Conservation (phyloP, 2,797 vertebrate species). For the Danio aesculapii region DNA sequence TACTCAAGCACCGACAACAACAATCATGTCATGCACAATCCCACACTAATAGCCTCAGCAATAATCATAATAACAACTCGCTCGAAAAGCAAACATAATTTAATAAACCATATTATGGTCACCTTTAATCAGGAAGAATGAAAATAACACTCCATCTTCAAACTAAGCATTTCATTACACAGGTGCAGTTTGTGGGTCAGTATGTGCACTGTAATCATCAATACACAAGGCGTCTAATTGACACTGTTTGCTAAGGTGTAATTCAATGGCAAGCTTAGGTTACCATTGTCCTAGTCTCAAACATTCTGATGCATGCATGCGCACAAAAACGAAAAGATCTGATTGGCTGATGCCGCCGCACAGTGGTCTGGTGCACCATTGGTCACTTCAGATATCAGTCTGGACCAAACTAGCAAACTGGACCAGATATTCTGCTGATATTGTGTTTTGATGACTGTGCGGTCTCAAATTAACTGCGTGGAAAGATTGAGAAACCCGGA, state of each 20-base stretch:
- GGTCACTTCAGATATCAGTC: not conserved
- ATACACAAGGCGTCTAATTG: not conserved
- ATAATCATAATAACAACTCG: not conserved
- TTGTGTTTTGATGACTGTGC: not conserved
- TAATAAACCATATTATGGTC: not conserved
- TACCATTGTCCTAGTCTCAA: not conserved
- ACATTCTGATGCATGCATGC: not conserved
- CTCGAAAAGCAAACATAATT: not conserved
- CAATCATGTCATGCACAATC: not conserved
- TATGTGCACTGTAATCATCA: not conserved
- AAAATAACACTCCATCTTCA: not conserved
- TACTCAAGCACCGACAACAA: not conserved
- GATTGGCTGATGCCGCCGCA: not conserved
- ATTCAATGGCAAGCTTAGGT: not conserved
- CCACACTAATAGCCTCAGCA: too few species aligned
- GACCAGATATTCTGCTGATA: slow-evolving; percentile 1
- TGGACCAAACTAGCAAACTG: not conserved
- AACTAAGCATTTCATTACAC: not conserved
- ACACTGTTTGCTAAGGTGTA: not conserved
- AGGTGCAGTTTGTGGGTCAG: not conserved
- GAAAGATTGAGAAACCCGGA: not conserved
- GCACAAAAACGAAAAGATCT: not conserved
- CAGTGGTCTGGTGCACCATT: not conserved
- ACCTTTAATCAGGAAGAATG: not conserved
- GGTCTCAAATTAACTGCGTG: not conserved